Conservation (phyloP, 2,888 invertebrate genomes). For the Scelioninae gen. 1 region DNA sequence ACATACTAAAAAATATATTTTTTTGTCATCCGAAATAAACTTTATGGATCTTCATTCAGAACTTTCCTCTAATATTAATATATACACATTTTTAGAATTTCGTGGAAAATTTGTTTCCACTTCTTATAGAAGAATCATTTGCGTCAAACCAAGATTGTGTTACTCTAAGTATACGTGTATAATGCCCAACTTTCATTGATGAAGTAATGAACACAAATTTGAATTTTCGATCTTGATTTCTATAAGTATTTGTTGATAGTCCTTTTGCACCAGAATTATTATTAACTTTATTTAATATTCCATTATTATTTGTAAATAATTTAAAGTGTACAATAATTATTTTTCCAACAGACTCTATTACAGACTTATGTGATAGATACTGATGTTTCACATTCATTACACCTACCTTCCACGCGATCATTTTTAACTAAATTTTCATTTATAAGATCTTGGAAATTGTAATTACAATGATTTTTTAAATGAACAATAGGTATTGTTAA, state of each 20-base stretch:
- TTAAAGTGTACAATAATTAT: conserved; percentile 7
- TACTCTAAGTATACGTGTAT: neutral
- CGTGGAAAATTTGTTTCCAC: neutral
- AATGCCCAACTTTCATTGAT: conserved; percentile 1
- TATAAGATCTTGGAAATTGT: conserved; percentile 18
- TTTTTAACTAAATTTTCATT: neutral
- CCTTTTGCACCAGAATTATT: neutral
- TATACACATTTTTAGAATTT: conserved; percentile 2
- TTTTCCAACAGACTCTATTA: neutral
- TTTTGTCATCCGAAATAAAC: no score
- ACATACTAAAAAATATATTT: no score
- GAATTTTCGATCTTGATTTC: neutral
- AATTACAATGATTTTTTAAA: neutral
- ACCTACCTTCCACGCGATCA: conserved; percentile 10
- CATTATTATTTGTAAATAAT: conserved; percentile 18
- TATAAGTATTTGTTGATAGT: neutral
- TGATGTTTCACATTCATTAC: conserved; percentile 16
- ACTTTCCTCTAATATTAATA: neutral
- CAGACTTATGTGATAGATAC: conserved; percentile 12
- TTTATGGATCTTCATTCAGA: no score
- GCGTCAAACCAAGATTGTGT: neutral
- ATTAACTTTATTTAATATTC: neutral
- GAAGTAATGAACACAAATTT: neutral
- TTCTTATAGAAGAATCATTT: neutral
- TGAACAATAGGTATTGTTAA: neutral